Evolutionary conservation across 2,797 vertebrate species (phyloP).

Genomic region (Macrochelys suwanniensis): DNA sequence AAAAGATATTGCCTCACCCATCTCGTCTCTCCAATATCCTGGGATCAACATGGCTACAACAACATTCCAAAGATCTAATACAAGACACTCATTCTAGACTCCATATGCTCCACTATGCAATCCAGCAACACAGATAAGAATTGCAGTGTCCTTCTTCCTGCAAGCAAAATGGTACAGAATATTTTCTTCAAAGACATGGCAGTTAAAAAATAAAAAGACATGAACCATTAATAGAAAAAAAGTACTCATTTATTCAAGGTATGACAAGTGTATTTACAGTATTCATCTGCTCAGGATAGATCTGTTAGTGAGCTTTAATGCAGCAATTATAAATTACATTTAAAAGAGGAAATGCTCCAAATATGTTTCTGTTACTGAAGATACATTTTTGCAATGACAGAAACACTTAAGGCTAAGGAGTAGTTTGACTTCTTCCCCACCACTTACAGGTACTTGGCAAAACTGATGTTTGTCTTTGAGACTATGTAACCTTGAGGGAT

Average conservation of each 20-base stretch:
- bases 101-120: background rate
- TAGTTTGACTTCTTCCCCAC: slow-evolving; percentile 69
- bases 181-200: background rate
- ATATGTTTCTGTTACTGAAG: slow-evolving; percentile 80
- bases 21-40: background rate
- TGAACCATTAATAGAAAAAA: slow-evolving; percentile 80
- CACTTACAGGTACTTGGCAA: slow-evolving; percentile 54
- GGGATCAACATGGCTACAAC: background rate
- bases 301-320: slow-evolving; percentile 71
- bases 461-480: slow-evolving; percentile 22
- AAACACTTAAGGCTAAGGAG: slow-evolving; percentile 80
- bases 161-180: background rate
- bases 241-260: slow-evolving; percentile 85
- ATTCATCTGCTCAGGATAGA: slow-evolving; percentile 74
- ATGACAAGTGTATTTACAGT: slow-evolving; percentile 86
- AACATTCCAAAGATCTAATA: background rate
- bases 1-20: background rate
- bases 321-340: slow-evolving; percentile 79
- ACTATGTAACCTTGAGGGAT: slow-evolving; percentile 56
- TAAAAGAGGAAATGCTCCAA: slow-evolving; percentile 74
- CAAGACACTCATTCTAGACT: background rate
- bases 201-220: slow-evolving; percentile 13
- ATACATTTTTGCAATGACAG: slow-evolving; percentile 74
- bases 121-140: background rate
- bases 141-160: background rate